Percentiles rank a stretch among this genome's conserved stretches.
phyloP scores from a whole-genome alignment of 2,797 vertebrate species.

The Pygocentrus nattereri region DNA sequence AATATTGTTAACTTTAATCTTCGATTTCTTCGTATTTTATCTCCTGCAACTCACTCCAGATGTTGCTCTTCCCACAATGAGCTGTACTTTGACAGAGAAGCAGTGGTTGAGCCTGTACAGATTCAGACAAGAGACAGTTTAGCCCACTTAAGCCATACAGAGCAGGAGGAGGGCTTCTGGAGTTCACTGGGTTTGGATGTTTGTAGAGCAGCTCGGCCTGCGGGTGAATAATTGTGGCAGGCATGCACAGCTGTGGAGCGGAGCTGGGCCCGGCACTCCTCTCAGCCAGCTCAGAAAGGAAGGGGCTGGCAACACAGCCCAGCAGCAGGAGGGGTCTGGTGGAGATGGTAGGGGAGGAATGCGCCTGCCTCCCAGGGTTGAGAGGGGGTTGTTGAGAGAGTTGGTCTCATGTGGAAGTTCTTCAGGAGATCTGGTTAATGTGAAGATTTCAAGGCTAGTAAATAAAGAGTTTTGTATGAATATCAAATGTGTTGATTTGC shows the following conservation, averaged over 20 bases:
- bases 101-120: not conserved
- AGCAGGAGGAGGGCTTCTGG: not conserved
- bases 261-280: slow-evolving; percentile 25
- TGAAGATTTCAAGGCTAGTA: not conserved
- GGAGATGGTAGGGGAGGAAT: not conserved
- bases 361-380: not conserved
- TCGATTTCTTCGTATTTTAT: not conserved
- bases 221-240: slow-evolving; percentile 60
- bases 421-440: not conserved
- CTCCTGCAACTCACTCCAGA: not conserved
- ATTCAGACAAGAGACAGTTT: not conserved
- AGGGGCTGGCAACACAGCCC: not conserved
- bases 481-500: not conserved
- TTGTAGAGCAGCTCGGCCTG: slow-evolving; percentile 53
- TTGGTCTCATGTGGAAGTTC: not conserved
- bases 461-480: not conserved
- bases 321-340: not conserved
- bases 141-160: not conserved
- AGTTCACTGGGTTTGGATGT: slow-evolving; percentile 67
- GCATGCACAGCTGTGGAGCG: slow-evolving; percentile 62
- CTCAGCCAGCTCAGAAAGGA: not conserved
- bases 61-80: not conserved
- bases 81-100: not conserved
- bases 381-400: not conserved
- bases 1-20: not conserved